Evolutionary conservation across 2,888 invertebrate genomes (phyloP).

Genomic region (Chloromyia formosa): DNA sequence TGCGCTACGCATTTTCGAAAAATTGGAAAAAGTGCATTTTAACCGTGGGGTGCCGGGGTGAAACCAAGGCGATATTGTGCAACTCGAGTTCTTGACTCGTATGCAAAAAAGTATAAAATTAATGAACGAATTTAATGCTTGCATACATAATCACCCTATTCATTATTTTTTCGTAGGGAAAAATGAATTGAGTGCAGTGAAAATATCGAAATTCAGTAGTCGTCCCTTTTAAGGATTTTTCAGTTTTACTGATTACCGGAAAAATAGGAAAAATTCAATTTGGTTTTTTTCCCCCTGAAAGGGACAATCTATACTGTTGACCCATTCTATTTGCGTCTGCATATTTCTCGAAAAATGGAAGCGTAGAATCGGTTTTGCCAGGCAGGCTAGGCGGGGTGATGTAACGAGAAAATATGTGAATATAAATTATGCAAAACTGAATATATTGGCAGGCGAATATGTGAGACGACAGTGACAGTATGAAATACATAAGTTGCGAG

Average conservation of each 20-base stretch:
- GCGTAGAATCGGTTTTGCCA: too few relatives aligned
- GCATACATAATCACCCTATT: conserved; percentile 42
- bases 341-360: too few relatives aligned
- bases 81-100: neutral
- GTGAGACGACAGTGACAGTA: conserved; percentile 2
- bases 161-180: neutral
- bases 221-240: conserved; percentile 4
- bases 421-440: conserved; percentile 43
- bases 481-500: conserved; percentile 2
- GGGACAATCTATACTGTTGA: neutral
- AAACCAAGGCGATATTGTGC: neutral
- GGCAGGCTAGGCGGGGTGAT: neutral
- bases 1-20: conserved; percentile 10
- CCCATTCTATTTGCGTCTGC: neutral
- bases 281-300: neutral
- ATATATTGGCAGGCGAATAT: conserved; percentile 40
- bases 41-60: conserved; percentile 22
- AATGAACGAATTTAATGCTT: conserved; percentile 31
- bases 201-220: conserved; percentile 4
- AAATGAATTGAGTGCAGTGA: neutral
- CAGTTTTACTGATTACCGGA: conserved; percentile 34
- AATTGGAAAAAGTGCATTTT: neutral
- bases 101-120: conserved; percentile 44
- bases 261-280: conserved; percentile 26
- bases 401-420: neutral